Conservation (phyloP, 2,888 invertebrate genomes). For the Athetis lepigone region DNA sequence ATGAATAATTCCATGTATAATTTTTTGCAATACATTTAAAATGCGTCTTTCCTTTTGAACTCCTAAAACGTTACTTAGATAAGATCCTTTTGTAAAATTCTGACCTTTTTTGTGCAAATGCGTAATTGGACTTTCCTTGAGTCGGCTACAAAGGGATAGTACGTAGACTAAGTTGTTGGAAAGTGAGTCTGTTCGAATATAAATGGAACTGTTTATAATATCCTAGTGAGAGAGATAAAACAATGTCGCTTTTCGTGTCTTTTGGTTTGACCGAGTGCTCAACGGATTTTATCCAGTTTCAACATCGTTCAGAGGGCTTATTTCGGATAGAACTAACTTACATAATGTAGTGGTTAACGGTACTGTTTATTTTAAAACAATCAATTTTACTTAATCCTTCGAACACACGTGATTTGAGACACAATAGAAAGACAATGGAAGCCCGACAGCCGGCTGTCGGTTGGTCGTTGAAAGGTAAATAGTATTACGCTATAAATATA, state of each 20-base stretch:
- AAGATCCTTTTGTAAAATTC: conserved; percentile 61
- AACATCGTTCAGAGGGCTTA: neutral
- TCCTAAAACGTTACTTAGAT: conserved; percentile 61
- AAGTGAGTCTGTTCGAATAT: conserved; percentile 18
- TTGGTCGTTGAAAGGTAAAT: no score
- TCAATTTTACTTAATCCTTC: no score
- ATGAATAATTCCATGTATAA: conserved; percentile 78
- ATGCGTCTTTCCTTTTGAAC: conserved; percentile 69
- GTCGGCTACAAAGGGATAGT: conserved; percentile 39
- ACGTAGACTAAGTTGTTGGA: conserved; percentile 25
- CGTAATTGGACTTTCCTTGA: conserved; percentile 60
- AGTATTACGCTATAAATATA: no score
- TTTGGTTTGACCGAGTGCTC: neutral
- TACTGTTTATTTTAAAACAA: no score
- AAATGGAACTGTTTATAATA: conserved; percentile 20
- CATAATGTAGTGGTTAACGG: no score
- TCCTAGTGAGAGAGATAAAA: neutral
- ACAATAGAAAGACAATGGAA: no score
- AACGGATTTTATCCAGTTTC: neutral
- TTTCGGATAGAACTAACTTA: no score
- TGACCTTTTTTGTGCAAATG: conserved; percentile 61
- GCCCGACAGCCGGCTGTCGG: no score
- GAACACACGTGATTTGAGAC: no score
- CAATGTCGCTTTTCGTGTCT: neutral
- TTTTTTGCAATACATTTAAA: conserved; percentile 71